Base-by-base conservation (phyloP, 2,888 invertebrate genomes). In the Drosophila ezoana region DNA sequence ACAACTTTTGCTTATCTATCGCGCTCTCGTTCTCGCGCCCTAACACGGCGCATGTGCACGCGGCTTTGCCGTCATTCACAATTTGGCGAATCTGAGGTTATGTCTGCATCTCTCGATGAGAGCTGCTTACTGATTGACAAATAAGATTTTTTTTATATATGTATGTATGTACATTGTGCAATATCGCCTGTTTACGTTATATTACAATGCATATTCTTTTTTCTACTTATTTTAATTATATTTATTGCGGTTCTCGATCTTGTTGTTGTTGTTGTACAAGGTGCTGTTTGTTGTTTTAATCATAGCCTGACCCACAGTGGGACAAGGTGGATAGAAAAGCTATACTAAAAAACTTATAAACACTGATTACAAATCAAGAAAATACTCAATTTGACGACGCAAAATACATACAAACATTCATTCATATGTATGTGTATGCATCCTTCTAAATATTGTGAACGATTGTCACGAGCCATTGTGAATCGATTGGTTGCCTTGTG, bases 121-220 rank as follows among this genome's bases (percentile, higher is more conserved):
- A 48, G 35, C 48, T 10, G 28, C 14, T 9, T 40, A 52, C 41
- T 54, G 61, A 58, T 58, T 44, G 32, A 47, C 53, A 61, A 72
- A 58, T 65, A 49, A 38, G 56, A 70, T 64, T 72, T 60, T 41
- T 32, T 63, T 28, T n/a, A n/a, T 23, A 6, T 23, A 23, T 18
- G 18, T 18, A 18, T 18, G 18, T 18, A 61, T 69, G 38, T 51
- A 70, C 64, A 61, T 65, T 54, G 51, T 67, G 59, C 70, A 78
- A 67, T 74, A 83, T 83, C 79, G 70, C 74, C 72, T 86, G 83
- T 81, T 83, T 83, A 81, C 85, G 57, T 79, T 69, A 48, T 56
- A 71, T 75, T 77, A 81, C 72, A 81, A 69, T 82, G 64, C 78
- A 78, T 53, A 71, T 74, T 67, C 59, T 48, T 76, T 66, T 72